These are phyloP conservation scores for Rhinoptilus africanus DNA, from an alignment of 2,113 vertebrate genomes.

Conservation along the genomic window DNA sequence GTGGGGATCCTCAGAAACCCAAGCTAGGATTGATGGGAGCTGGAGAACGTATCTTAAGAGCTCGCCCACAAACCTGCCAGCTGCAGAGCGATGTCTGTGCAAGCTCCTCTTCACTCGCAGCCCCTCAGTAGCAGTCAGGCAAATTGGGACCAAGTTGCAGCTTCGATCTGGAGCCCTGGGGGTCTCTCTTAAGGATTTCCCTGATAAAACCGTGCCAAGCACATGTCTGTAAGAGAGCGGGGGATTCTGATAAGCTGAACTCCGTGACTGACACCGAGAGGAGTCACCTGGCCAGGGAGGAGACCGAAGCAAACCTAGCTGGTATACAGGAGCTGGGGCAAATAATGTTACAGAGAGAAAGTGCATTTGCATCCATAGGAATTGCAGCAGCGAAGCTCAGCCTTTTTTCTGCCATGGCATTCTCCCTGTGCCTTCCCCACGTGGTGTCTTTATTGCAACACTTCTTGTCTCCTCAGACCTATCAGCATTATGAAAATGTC, in stretches of 20 bases:
- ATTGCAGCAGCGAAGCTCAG: neutral
- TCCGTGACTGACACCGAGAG: neutral
- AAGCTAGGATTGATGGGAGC: neutral
- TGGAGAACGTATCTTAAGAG: neutral
- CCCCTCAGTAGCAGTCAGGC: neutral
- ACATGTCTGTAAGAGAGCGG: neutral
- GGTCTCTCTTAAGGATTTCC: neutral
- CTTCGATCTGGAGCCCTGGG: neutral
- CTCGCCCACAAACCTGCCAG: neutral
- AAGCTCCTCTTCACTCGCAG: neutral
- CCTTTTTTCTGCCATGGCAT: neutral
- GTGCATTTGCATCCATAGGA: neutral
- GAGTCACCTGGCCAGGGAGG: neutral
- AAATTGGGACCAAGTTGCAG: neutral
- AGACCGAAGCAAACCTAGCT: neutral
- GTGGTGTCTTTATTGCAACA: neutral
- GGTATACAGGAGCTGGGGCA: neutral
- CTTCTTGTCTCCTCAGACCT: neutral
- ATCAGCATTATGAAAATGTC: neutral
- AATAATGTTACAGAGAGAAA: neutral
- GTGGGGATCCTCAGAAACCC: neutral
- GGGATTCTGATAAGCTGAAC: neutral
- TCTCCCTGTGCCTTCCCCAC: neutral
- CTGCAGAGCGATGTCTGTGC: neutral
- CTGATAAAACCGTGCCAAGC: neutral